Conservation (phyloP, 2,113 vertebrate species). For the Phoxinus phoxinus region DNA sequence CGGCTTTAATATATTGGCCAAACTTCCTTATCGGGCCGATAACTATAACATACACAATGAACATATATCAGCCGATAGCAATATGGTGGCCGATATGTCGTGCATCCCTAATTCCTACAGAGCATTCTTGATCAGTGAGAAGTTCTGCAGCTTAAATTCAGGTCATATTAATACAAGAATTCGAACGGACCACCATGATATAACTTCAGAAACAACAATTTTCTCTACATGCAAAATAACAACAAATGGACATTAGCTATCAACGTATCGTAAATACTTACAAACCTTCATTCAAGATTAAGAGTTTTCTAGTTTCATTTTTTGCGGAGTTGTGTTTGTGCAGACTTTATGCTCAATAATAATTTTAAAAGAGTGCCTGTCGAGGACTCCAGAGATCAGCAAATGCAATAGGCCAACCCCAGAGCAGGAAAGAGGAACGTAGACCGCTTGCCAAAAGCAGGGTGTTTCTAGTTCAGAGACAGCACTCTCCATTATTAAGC, state of each 20-base stretch:
- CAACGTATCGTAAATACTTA: neutral
- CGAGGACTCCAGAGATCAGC: slow-evolving; percentile 42
- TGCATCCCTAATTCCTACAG: neutral
- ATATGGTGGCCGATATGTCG: neutral
- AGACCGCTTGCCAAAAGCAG: slow-evolving; percentile 13
- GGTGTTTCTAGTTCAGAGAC: slow-evolving; percentile 43
- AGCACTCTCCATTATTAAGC: slow-evolving; percentile 27
- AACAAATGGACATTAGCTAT: neutral
- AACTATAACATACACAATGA: no score
- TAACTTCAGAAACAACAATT: neutral
- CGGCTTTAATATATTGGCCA: no score
- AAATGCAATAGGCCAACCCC: slow-evolving; percentile 45
- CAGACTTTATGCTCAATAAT: slow-evolving; percentile 47
- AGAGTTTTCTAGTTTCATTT: neutral
- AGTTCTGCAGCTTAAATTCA: neutral
- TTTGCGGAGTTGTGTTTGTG: neutral
- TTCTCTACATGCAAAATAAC: neutral
- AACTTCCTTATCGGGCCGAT: no score
- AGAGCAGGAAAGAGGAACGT: slow-evolving; percentile 6
- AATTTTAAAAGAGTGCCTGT: slow-evolving; percentile 23
- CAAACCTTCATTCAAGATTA: neutral
- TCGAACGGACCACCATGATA: neutral
- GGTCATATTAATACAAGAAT: neutral
- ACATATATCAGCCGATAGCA: no score
- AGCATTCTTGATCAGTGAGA: neutral